Evolutionary conservation across 2,113 vertebrate genomes (phyloP).

Genomic region (Syngnathus floridae): DNA sequence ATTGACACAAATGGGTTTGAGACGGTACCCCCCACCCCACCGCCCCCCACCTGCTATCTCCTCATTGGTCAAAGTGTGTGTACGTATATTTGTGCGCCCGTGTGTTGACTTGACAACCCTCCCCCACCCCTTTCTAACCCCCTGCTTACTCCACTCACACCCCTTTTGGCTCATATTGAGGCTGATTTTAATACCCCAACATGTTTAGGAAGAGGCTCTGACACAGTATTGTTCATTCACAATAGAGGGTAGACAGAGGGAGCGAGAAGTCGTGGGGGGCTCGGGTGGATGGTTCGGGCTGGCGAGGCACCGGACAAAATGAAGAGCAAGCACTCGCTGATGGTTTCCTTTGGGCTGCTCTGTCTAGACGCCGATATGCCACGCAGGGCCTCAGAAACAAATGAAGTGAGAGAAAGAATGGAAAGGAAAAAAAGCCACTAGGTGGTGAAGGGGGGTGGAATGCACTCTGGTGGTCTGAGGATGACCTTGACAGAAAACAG

Average conservation of each 20-base stretch:
- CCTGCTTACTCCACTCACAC: slow-evolving; percentile 7
- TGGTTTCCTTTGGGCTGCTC: slow-evolving; percentile 37
- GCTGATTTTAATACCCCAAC: slow-evolving; percentile 66
- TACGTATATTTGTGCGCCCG: slow-evolving; percentile 30
- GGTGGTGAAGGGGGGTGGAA: slow-evolving; percentile 12
- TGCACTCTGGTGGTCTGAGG: slow-evolving; percentile 34
- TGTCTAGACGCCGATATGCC: slow-evolving; percentile 56
- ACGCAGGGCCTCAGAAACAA: slow-evolving; percentile 27
- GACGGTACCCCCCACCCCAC: slow-evolving; percentile 17
- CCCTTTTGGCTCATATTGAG: slow-evolving; percentile 53
- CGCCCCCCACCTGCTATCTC: neutral
- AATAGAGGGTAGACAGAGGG: slow-evolving; percentile 65
- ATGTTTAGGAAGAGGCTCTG: slow-evolving; percentile 77
- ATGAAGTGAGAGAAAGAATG: slow-evolving; percentile 14
- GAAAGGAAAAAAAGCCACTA: slow-evolving; percentile 15
- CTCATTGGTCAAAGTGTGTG: slow-evolving; percentile 50
- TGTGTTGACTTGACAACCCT: slow-evolving; percentile 47
- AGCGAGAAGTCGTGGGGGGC: slow-evolving; percentile 39
- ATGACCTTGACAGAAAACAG: slow-evolving; percentile 25
- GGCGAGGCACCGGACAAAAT: slow-evolving; percentile 41
- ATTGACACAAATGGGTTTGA: slow-evolving; percentile 63
- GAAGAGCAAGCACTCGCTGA: slow-evolving; percentile 33
- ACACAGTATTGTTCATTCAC: slow-evolving; percentile 68
- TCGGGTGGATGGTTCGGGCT: neutral
- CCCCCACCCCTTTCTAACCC: slow-evolving; percentile 5